Conservation (phyloP, 2,797 vertebrate genomes). For the Psittacula derbiana region DNA sequence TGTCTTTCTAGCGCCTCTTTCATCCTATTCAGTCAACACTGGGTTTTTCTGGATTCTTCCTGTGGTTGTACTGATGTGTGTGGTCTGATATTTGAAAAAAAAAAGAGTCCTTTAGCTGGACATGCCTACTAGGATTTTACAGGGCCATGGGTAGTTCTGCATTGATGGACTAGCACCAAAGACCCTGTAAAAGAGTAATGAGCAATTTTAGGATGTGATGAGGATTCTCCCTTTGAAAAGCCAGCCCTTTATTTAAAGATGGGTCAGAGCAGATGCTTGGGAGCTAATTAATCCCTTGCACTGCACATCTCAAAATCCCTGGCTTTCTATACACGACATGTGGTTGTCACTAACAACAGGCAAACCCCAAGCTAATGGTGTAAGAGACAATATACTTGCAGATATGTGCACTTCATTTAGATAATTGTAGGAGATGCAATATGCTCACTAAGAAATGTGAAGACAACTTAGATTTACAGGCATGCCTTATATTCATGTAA, state of each 20-base stretch:
- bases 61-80: background rate
- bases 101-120: background rate
- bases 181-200: background rate
- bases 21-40: background rate
- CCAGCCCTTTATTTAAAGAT: background rate
- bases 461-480: background rate
- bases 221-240: background rate
- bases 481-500: background rate
- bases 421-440: background rate
- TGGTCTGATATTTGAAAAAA: background rate
- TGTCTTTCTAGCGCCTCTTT: background rate
- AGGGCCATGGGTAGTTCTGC: background rate
- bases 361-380: background rate
- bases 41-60: background rate
- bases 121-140: background rate
- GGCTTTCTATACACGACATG: background rate
- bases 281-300: background rate
- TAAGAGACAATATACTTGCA: conserved; percentile 2
- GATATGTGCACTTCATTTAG: background rate
- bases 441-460: background rate
- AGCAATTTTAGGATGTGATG: background rate
- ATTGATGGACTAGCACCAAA: background rate
- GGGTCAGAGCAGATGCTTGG: background rate
- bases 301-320: background rate
- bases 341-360: background rate